Evolutionary conservation across 1,140 invertebrate species (phyloP).

Genomic region (Chrysoperla carnea): DNA sequence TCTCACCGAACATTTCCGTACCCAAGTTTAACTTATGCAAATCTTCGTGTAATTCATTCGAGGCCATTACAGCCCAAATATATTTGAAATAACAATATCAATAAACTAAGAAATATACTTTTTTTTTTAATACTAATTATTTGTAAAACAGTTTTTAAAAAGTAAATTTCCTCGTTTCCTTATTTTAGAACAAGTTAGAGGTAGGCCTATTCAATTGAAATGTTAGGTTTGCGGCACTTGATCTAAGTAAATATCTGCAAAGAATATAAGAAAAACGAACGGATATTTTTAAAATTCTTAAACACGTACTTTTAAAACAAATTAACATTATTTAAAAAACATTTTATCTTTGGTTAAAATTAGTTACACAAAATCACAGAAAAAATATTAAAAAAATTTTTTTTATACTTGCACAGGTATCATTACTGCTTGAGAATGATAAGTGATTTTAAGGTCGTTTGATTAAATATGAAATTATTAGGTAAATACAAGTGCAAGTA

Average conservation of each 20-base stretch:
- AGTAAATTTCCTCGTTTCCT: neutral
- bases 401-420: neutral
- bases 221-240: constrained; percentile 2
- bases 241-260: neutral
- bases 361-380: too few species aligned
- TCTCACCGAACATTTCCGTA: constrained; percentile 14
- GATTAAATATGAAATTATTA: too few species aligned
- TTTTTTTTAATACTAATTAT: neutral
- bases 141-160: neutral
- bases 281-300: too few species aligned
- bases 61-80: neutral
- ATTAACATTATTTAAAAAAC: too few species aligned
- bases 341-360: too few species aligned
- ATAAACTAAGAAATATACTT: neutral
- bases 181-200: neutral
- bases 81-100: too few species aligned
- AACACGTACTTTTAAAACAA: too few species aligned
- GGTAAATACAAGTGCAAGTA: too few species aligned
- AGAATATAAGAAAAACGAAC: neutral
- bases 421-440: constrained; percentile 2
- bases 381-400: too few species aligned
- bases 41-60: neutral
- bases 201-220: neutral
- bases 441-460: constrained; percentile 3
- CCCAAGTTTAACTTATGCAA: neutral